phyloP scores from a whole-genome alignment of 2,888 invertebrate species.

The Noctua pronuba region DNA sequence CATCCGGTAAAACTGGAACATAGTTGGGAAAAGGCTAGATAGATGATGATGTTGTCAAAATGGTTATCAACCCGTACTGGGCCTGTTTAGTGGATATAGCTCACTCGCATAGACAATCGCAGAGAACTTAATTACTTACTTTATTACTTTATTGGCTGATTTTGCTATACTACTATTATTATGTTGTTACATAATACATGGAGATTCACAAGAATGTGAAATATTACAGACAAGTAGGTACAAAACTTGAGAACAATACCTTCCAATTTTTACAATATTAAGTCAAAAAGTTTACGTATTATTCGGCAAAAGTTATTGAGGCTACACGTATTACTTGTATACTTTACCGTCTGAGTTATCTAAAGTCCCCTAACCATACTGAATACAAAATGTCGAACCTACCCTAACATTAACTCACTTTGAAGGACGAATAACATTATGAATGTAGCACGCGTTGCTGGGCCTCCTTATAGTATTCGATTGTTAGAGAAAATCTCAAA shows the following conservation, averaged over 20 bases:
- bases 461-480: conserved; percentile 46
- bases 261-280: neutral
- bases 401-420: conserved; percentile 43
- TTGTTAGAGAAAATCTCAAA: conserved; percentile 39
- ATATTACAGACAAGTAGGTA: neutral
- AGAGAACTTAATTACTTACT: too few relatives aligned
- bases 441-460: conserved; percentile 42
- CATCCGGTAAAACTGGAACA: too few relatives aligned
- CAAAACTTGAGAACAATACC: neutral
- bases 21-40: too few relatives aligned
- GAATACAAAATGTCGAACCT: conserved; percentile 44
- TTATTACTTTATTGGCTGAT: neutral
- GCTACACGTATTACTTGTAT: conserved; percentile 1
- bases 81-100: too few relatives aligned
- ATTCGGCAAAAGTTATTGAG: conserved; percentile 6
- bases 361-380: conserved; percentile 6
- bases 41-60: too few relatives aligned
- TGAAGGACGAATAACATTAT: conserved; percentile 35
- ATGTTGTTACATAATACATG: neutral
- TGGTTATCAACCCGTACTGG: too few relatives aligned
- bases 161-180: neutral
- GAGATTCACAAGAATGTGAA: neutral
- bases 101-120: too few relatives aligned
- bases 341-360: conserved; percentile 6
- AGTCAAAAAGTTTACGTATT: neutral